Evolutionary conservation across 1,140 invertebrate species (phyloP), one percentile per base, ranked within the genome.

Genomic region (Drosophila biarmipes): DNA sequence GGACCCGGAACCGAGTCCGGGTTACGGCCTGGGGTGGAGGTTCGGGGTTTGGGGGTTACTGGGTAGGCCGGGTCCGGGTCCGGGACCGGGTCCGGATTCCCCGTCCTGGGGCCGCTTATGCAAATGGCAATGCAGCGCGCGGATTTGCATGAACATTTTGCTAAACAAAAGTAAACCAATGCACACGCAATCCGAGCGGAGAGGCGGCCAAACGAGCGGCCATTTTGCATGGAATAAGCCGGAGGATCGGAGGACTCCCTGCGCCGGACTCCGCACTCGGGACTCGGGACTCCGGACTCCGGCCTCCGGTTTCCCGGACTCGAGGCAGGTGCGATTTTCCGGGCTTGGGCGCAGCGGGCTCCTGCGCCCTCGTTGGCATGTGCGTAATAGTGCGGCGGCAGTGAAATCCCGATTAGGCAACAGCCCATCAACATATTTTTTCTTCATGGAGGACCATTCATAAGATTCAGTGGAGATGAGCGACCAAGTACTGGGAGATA

Each of bases 111-210:
- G 72, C 72, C 72, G 72, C 72, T 78, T 78, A 78, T 78, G 76
- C 76, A 78, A 78, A 78, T 78, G 76, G 58, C 53, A 73, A 53
- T 62, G 61, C 71, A 56, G 67, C 55, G 56, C 69, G 54, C 75
- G 69, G 59, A 82, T 78, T 67, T 68, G 46, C 61, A 57, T 51
- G 62, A 57, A 82, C 73, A 76, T 76, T 76, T 76, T 76, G 71
- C 73, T 76, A 76, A 76, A 76, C 58, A 68, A 76, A 81, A 81
- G 67, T 81, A 67, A 77, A 63, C 51, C 73, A 51, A 54, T 58
- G 55, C 46, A 61, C 52, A 59, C 51, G 72, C 72, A 74, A 74
- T 64, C 35, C 71, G 71, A 73, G 68, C 19, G 48, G 38, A 53
- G 35, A 51, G 57, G 8, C 43, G 37, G 29, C 58, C 31, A 40